A percentile compares a stretch with the other conserved stretches of the same genome.
Conservation (phyloP, 2,888 invertebrate genomes). For the Drosophila borborema region DNA sequence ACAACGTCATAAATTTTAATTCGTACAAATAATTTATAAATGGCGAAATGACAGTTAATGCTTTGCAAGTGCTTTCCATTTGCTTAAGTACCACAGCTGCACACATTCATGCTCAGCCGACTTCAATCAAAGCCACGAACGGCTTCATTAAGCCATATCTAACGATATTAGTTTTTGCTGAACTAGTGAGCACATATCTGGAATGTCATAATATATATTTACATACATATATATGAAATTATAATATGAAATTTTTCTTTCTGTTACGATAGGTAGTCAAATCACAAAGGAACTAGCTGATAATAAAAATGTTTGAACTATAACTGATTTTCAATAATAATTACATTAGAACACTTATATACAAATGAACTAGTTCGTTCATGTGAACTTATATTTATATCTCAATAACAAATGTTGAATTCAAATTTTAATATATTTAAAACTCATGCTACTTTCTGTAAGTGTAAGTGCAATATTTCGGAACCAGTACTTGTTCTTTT, state of each 20-base stretch:
- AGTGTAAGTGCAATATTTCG: too few relatives aligned
- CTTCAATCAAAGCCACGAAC: not conserved
- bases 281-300: not conserved
- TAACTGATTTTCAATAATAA: too few relatives aligned
- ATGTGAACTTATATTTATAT: not conserved
- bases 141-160: not conserved
- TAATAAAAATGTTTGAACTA: too few relatives aligned
- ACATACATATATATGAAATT: not conserved
- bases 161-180: too few relatives aligned
- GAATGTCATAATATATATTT: not conserved
- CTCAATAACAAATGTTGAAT: too few relatives aligned
- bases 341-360: too few relatives aligned
- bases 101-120: not conserved
- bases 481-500: not conserved
- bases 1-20: conserved; percentile 58
- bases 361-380: not conserved
- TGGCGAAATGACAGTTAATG: conserved; percentile 25
- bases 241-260: too few relatives aligned
- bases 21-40: conserved; percentile 45
- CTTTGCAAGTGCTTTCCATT: conserved; percentile 19
- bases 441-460: not conserved
- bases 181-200: not conserved
- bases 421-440: not conserved
- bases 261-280: not conserved
- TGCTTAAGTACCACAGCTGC: not conserved